phyloP scores from a whole-genome alignment of 2,888 invertebrate genomes.

The Spodoptera picta region DNA sequence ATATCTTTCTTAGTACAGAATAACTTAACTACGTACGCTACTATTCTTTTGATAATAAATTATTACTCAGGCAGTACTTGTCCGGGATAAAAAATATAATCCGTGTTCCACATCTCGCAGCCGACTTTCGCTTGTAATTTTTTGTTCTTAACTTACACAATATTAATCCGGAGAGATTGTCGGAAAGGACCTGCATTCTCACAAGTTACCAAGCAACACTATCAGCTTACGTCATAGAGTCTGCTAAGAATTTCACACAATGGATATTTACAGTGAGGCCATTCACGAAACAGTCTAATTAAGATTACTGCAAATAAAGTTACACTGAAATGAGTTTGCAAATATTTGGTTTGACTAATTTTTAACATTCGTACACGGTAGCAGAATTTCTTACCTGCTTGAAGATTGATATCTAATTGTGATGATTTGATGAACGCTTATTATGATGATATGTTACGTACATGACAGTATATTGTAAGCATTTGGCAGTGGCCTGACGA shows the following conservation, averaged over 20 bases:
- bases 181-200: background rate
- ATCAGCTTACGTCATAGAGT: constrained; percentile 16
- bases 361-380: constrained; percentile 6
- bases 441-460: constrained; percentile 35
- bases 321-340: constrained; percentile 7
- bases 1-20: no score
- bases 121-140: background rate
- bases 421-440: constrained; percentile 43
- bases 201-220: constrained; percentile 10
- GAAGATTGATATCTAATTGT: constrained; percentile 12
- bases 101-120: background rate
- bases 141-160: constrained; percentile 1
- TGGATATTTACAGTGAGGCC: constrained; percentile 30
- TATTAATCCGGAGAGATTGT: background rate
- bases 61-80: background rate
- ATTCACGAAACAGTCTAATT: constrained; percentile 36
- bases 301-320: constrained; percentile 34
- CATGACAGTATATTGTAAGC: constrained; percentile 50
- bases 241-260: constrained; percentile 27
- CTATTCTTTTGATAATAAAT: background rate
- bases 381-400: constrained; percentile 8
- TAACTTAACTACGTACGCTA: no score
- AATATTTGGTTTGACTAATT: constrained; percentile 27
- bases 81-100: background rate
- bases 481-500: constrained; percentile 67